Percentiles rank a stretch among this genome's conserved stretches.
Conservation (phyloP, 2,797 vertebrate genomes). For the Hippopotamyrus pictus region DNA sequence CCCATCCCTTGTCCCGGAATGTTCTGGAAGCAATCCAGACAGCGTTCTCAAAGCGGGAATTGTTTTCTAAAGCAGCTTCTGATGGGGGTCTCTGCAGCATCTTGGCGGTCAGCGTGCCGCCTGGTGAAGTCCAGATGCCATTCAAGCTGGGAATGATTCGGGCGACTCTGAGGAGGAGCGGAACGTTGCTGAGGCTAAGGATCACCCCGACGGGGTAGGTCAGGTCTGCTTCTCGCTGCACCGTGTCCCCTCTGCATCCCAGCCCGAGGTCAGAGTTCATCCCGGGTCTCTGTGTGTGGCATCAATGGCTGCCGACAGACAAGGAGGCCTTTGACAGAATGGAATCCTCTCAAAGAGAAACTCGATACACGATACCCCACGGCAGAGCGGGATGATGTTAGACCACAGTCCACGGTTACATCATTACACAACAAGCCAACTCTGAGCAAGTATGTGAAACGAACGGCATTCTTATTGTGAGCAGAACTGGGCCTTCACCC, state of each 20-base stretch:
- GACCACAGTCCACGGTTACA: slow-evolving; percentile 16
- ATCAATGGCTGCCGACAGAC: slow-evolving; percentile 43
- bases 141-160: slow-evolving; percentile 35
- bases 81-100: slow-evolving; percentile 55
- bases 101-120: slow-evolving; percentile 23
- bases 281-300: slow-evolving; percentile 54
- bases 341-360: slow-evolving; percentile 36
- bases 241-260: slow-evolving; percentile 48
- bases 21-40: slow-evolving; percentile 54
- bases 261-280: slow-evolving; percentile 52
- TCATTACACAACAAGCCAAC: not conserved
- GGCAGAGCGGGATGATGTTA: slow-evolving; percentile 24
- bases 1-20: slow-evolving; percentile 49
- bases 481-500: not conserved
- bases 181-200: slow-evolving; percentile 54
- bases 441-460: not conserved
- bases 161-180: slow-evolving; percentile 13
- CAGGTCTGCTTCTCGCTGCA: slow-evolving; percentile 43
- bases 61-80: slow-evolving; percentile 61
- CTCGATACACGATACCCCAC: not conserved
- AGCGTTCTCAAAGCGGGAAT: slow-evolving; percentile 56
- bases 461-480: not conserved
- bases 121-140: slow-evolving; percentile 37
- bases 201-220: slow-evolving; percentile 40
- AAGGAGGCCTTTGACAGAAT: slow-evolving; percentile 54